Evolutionary conservation across 2,113 vertebrate genomes (phyloP).

Genomic region (Ageneiosus marmoratus): DNA sequence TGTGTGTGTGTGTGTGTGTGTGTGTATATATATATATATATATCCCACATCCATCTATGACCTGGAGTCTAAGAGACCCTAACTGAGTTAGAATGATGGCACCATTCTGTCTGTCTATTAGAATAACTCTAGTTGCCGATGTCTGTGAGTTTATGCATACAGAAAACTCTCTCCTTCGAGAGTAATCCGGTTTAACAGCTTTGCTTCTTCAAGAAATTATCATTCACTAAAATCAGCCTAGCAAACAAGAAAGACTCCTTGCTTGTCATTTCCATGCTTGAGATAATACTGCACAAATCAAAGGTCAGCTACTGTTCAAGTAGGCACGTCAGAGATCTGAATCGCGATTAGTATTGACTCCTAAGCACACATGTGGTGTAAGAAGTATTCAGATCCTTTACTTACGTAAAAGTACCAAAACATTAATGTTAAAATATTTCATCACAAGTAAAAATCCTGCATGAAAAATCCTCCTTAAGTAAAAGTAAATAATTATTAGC

Average conservation of each 20-base stretch:
- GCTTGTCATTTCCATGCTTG: neutral
- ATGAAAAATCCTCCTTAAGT: too few relatives aligned
- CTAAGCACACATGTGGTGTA: neutral
- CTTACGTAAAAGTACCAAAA: too few relatives aligned
- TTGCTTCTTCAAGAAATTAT: neutral
- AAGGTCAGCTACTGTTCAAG: neutral
- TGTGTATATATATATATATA: neutral
- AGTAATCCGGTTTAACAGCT: neutral
- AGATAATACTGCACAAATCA: neutral
- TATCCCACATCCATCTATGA: neutral
- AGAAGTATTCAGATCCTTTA: too few relatives aligned
- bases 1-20: too few relatives aligned
- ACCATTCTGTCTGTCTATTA: neutral
- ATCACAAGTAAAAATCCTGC: too few relatives aligned
- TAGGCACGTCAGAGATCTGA: neutral
- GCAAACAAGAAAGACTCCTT: neutral
- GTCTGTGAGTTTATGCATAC: neutral
- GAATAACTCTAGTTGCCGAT: neutral
- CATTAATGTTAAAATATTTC: too few relatives aligned
- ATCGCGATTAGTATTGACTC: neutral
- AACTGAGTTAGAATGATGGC: neutral
- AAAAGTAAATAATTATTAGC: too few relatives aligned
- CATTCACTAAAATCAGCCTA: neutral
- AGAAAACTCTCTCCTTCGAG: neutral
- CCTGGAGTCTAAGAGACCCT: neutral